Percentiles rank a stretch among this genome's conserved stretches.
Evolutionary conservation across 2,797 vertebrate species (phyloP).

Genomic region (Gallirallus australis): DNA sequence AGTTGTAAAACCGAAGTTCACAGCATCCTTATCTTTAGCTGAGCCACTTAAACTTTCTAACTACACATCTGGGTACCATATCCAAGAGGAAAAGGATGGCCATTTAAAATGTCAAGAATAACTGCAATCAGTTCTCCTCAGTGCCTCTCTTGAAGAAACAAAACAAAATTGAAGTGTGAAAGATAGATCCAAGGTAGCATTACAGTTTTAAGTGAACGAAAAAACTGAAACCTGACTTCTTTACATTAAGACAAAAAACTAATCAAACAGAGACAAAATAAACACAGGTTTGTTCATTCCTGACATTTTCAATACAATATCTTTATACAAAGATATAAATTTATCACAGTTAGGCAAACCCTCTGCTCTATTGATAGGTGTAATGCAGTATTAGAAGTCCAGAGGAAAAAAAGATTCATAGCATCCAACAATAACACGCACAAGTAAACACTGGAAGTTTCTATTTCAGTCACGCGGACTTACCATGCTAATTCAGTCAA

Average conservation of each 20-base stretch:
- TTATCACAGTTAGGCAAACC: not conserved
- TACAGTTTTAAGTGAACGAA: not conserved
- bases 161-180: slow-evolving; percentile 50
- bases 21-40: slow-evolving; percentile 53
- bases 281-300: not conserved
- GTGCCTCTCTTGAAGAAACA: slow-evolving; percentile 46
- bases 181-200: slow-evolving; percentile 12
- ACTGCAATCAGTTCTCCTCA: slow-evolving; percentile 44
- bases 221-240: not conserved
- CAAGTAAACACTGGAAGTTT: not conserved
- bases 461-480: not conserved
- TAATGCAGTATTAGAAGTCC: not conserved
- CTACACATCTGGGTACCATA: slow-evolving; percentile 61
- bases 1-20: slow-evolving; percentile 48
- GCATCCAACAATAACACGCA: not conserved
- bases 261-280: not conserved
- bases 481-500: not conserved
- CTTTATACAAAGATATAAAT: not conserved
- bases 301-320: not conserved
- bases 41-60: slow-evolving; percentile 66
- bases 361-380: not conserved
- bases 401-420: not conserved
- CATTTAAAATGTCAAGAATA: slow-evolving; percentile 60
- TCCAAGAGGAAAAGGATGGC: slow-evolving; percentile 48
- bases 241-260: not conserved